These are phyloP conservation scores for Cydia pomonella DNA, from an alignment of 1,140 invertebrate species.

Conservation along the genomic window DNA sequence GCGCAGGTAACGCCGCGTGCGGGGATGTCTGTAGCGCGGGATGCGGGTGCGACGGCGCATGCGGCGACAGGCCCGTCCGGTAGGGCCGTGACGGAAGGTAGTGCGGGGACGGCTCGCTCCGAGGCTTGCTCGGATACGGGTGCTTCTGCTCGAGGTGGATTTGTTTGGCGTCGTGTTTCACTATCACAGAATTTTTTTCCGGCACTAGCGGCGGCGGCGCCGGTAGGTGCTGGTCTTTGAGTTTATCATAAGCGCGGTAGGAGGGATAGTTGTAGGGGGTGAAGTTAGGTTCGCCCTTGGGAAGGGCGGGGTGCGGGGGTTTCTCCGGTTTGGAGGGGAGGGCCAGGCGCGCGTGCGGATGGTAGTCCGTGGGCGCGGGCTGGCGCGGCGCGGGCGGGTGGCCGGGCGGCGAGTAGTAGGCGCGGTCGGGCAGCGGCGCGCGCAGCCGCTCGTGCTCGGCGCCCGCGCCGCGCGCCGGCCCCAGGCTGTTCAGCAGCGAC, in stretches of 20 bases:
- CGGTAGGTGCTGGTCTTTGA: slow-evolving; percentile 81
- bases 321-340: slow-evolving; percentile 83
- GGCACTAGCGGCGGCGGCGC: slow-evolving; percentile 83
- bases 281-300: slow-evolving; percentile 88
- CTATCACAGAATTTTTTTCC: slow-evolving; percentile 89
- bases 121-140: slow-evolving; percentile 84
- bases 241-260: slow-evolving; percentile 70
- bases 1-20: slow-evolving; percentile 83
- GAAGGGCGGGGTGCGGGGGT: slow-evolving; percentile 79
- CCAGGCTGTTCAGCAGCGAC: slow-evolving; percentile 78
- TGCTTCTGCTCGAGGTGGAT: slow-evolving; percentile 82
- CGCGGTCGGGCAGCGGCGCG: slow-evolving; percentile 59
- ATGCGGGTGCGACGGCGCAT: slow-evolving; percentile 75
- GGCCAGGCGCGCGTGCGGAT: slow-evolving; percentile 66
- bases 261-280: slow-evolving; percentile 83
- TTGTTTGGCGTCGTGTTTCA: slow-evolving; percentile 87
- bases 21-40: slow-evolving; percentile 80
- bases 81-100: slow-evolving; percentile 84
- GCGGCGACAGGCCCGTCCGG: slow-evolving; percentile 81
- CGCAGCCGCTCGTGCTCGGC: slow-evolving; percentile 72
- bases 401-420: slow-evolving; percentile 58
- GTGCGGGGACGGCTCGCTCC: slow-evolving; percentile 81
- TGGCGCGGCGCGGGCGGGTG: slow-evolving; percentile 38
- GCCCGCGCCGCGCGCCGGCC: slow-evolving; percentile 59
- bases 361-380: slow-evolving; percentile 47